Conservation (phyloP, 2,888 invertebrate genomes). For the Galerucella nymphaeae region DNA sequence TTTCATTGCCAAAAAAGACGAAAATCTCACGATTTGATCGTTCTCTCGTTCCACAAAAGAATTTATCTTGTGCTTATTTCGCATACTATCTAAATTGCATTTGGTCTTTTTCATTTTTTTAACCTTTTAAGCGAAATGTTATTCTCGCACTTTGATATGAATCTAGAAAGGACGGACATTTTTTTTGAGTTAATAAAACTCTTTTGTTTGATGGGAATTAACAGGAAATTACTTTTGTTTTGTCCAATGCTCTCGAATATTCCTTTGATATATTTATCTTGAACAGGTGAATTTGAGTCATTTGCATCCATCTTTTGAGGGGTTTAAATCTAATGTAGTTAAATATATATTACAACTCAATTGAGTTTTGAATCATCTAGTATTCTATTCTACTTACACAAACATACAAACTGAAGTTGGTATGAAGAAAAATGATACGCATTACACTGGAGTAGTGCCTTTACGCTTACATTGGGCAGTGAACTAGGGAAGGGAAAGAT, state of each 20-base stretch:
- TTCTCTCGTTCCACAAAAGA: conserved; percentile 22
- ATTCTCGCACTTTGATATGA: conserved; percentile 34
- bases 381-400: too few relatives aligned
- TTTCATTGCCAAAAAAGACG: conserved; percentile 22
- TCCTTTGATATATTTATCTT: too few relatives aligned
- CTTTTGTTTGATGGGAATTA: conserved; percentile 27
- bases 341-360: too few relatives aligned
- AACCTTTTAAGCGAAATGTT: conserved; percentile 25
- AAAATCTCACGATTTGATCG: conserved; percentile 29
- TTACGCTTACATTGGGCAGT: too few relatives aligned
- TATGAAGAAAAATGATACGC: too few relatives aligned
- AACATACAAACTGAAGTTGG: too few relatives aligned
- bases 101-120: conserved; percentile 29
- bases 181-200: conserved; percentile 34
- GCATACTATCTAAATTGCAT: conserved; percentile 37
- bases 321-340: too few relatives aligned
- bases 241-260: conserved; percentile 4
- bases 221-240: conserved; percentile 30
- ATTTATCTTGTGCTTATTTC: conserved; percentile 33
- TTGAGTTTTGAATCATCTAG: too few relatives aligned
- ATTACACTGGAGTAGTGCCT: too few relatives aligned
- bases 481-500: too few relatives aligned
- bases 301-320: too few relatives aligned
- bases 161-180: conserved; percentile 18
- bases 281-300: too few relatives aligned